Evolutionary conservation across 2,888 invertebrate genomes (phyloP), one percentile per base, ranked within the genome.

Genomic region (Epinotia nisella): DNA sequence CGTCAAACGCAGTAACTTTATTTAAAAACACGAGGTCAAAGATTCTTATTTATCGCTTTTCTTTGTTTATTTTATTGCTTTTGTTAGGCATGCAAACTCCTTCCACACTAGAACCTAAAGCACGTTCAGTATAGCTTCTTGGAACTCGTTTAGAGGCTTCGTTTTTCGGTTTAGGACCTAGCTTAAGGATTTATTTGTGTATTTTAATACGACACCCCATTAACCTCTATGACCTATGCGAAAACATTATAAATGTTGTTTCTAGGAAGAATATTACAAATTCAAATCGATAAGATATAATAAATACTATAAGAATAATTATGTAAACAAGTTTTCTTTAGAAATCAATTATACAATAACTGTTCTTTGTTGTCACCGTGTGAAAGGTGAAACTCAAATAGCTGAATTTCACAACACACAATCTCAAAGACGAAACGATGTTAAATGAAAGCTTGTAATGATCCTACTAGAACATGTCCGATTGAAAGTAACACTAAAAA

Each of bases 151-250:
- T 53, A 60, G 19, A 65, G 51, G 59, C 60, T 21, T 66, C 55
- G 60, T 29, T 45, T 59, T 51, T 13, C 41, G 53, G 45, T 41
- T 60, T 11, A 41, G 53, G 51, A 71, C n/a, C 64, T 64, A 56
- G 19, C 19, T 45, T 17, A 13, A 5, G 58, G 53, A 60, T 71
- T 60, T 67, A 67, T 71, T 66, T 60, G 66, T 45, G 41, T 45
- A 71, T 71, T 66, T 58, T 66, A 53, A 51, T 66, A 59, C 41
- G 71, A 66, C 71, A 60, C 59, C 62, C 66, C 59, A 60, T 71
- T 67, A 60, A 71, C 71, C 71, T 61, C 55, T 35, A 15, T 29
- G 55, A 67, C 60, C 61, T 61, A 41, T 55, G 41, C 66, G 10
- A 41, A 56, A 41, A 66, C 15, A 55, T 66, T 55, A 41, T 59